Percentiles rank a stretch among this genome's conserved stretches.
phyloP scores from a whole-genome alignment of 1,140 invertebrate species.

The Drosophila repleta region DNA sequence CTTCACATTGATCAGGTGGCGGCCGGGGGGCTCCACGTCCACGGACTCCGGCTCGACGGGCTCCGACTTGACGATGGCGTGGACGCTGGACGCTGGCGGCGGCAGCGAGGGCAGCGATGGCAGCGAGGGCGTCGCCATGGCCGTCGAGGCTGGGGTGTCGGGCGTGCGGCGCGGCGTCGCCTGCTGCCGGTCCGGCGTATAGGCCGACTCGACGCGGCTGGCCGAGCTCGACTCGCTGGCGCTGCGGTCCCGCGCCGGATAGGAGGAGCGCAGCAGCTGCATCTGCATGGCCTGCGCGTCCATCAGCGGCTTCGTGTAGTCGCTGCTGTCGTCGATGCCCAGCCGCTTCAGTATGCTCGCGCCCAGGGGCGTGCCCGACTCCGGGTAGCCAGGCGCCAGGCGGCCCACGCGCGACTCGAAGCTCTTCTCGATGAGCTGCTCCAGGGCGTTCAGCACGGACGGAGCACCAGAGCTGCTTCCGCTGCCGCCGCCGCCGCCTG shows the following conservation, averaged over 20 bases:
- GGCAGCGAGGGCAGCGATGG: slow-evolving; percentile 40
- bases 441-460: slow-evolving; percentile 97
- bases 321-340: slow-evolving; percentile 97
- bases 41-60: slow-evolving; percentile 49
- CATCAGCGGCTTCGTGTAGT: slow-evolving; percentile 95
- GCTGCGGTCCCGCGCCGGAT: slow-evolving; percentile 90
- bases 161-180: slow-evolving; percentile 90
- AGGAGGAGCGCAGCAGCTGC: slow-evolving; percentile 89
- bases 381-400: slow-evolving; percentile 64
- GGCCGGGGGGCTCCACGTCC: slow-evolving; percentile 36
- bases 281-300: slow-evolving; percentile 94
- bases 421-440: slow-evolving; percentile 98
- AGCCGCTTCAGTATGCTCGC: slow-evolving; percentile 95
- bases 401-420: slow-evolving; percentile 92
- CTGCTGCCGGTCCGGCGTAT: slow-evolving; percentile 89
- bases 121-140: slow-evolving; percentile 23
- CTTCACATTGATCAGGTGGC: slow-evolving; percentile 74
- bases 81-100: slow-evolving; percentile 22
- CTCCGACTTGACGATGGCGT: slow-evolving; percentile 65
- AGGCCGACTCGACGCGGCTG: slow-evolving; percentile 89
- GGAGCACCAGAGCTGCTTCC: slow-evolving; percentile 85
- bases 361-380: slow-evolving; percentile 88
- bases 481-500: slow-evolving; percentile 52
- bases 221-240: slow-evolving; percentile 94
- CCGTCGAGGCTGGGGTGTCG: slow-evolving; percentile 81